A percentile compares a stretch with the other conserved stretches of the same genome.
Evolutionary conservation across 2,113 vertebrate species (phyloP).

Genomic region (Neofelis nebulosa): DNA sequence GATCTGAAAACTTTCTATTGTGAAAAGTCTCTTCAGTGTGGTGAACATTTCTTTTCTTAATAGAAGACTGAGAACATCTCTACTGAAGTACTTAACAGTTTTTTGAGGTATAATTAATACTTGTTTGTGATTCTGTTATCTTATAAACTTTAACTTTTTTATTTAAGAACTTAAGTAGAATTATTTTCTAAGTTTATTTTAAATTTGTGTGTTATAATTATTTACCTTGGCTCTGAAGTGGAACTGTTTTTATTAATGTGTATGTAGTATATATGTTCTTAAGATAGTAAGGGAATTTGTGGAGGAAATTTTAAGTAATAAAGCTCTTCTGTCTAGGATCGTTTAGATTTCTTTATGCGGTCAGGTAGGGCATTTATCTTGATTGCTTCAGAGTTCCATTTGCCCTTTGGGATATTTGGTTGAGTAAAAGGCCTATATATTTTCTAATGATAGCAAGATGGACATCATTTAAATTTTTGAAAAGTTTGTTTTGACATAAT

Average conservation of each 20-base stretch:
- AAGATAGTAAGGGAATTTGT: not conserved
- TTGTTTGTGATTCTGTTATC: slow-evolving; percentile 22
- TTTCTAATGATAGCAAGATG: slow-evolving; percentile 26
- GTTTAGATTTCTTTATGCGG: slow-evolving; percentile 6
- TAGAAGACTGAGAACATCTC: slow-evolving; percentile 35
- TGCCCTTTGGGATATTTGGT: slow-evolving; percentile 14
- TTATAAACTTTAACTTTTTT: slow-evolving; percentile 10
- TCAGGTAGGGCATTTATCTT: slow-evolving; percentile 22
- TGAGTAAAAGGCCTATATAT: not conserved
- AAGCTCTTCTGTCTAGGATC: not conserved
- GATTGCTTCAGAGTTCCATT: not conserved
- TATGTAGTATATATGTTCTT: not conserved
- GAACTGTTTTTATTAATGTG: slow-evolving; percentile 28
- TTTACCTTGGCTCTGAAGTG: slow-evolving; percentile 44
- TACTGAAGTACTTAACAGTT: slow-evolving; percentile 8
- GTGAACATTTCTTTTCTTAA: slow-evolving; percentile 35
- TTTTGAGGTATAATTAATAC: slow-evolving; percentile 12
- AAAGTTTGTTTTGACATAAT: slow-evolving; percentile 1
- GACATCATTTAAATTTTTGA: not conserved
- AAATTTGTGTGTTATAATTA: slow-evolving; percentile 32
- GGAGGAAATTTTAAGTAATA: not conserved
- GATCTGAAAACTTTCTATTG: slow-evolving; percentile 4
- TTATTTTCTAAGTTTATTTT: slow-evolving; percentile 37
- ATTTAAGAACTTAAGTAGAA: slow-evolving; percentile 29
- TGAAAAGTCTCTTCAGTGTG: slow-evolving; percentile 25